Base-by-base conservation (phyloP, 2,113 vertebrate species). In the Pseudorectes ferrugineus region DNA sequence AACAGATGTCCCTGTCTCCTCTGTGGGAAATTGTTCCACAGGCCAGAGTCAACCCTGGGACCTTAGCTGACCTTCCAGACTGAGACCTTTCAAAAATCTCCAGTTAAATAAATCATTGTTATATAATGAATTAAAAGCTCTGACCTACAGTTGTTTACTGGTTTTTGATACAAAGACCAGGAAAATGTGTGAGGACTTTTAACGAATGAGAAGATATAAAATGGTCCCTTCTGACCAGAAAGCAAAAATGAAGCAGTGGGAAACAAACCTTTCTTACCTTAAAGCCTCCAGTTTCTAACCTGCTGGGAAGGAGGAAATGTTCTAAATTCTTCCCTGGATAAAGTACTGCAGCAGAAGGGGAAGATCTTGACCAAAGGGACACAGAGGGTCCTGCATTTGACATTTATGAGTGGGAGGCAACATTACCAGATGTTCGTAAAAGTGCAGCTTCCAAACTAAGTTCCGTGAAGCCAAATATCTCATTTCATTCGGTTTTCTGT, bases 401-500 rank as follows among this genome's bases (percentile, higher is more conserved):
- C 72, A 85, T 96, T 88, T 93, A 71, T 88, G 88, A 95, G 92
- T 95, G 92, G 95, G 92, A 96, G 72, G 78, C 55, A 96, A 48
- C 55, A 62, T 88, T 85, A 52, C 78, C 96, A 97, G 96, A 97
- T 97, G 95, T 97, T 96, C 81, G 36, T 67, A 71, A 92, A 96
- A 95, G 43, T 42, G 24, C 38, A 83, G 55, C 43, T 93, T 94
- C 85, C 89, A 95, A 93, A 80, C 12, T 43, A 65, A 93, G 38
- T 77, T 95, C 72, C 3, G 3, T 83, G 78, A 92, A 92, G 85
- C 72, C 75, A 94, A 93, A 92, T 96, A 92, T 58, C 70, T 74
- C 21, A 70, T 96, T 97, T 95, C 51, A 71, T 77, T 92, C 63
- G 36, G 28, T 88, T 96, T 96, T 96, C 63, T 92, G 22, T 93